phyloP scores from a whole-genome alignment of 2,113 vertebrate genomes.

The Mustela lutreola region DNA sequence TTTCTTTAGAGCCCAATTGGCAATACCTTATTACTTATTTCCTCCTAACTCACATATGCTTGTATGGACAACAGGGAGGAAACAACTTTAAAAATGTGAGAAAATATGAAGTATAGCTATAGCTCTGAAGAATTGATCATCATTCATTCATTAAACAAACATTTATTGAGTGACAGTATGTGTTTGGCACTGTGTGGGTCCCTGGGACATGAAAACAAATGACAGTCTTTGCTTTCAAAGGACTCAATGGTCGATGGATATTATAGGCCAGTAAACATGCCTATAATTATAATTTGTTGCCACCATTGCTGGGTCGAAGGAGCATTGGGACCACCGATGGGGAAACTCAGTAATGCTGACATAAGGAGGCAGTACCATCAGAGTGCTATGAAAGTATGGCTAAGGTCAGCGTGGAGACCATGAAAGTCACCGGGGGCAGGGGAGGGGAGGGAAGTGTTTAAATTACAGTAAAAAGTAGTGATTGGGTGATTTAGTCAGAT shows the following conservation, averaged over 20 bases:
- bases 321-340: not conserved
- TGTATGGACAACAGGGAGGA: not conserved
- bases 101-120: not conserved
- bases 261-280: not conserved
- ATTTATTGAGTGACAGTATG: not conserved
- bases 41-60: not conserved
- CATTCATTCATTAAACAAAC: not conserved
- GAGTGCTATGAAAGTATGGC: not conserved
- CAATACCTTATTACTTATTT: constrained; percentile 9
- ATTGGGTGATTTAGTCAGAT: not conserved
- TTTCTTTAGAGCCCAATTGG: not conserved
- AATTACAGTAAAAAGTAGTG: not conserved
- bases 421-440: not conserved
- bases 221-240: not conserved
- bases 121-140: not conserved
- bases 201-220: not conserved
- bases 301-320: not conserved
- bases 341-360: not conserved
- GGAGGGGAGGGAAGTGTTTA: not conserved
- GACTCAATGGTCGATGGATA: not conserved
- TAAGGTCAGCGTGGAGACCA: not conserved
- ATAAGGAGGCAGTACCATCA: not conserved
- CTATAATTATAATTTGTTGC: not conserved
- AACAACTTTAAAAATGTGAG: not conserved
- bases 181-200: not conserved